Evolutionary conservation across 2,113 vertebrate species (phyloP), one percentile per base, ranked within the genome.

Genomic region (Chrysochloris asiatica): DNA sequence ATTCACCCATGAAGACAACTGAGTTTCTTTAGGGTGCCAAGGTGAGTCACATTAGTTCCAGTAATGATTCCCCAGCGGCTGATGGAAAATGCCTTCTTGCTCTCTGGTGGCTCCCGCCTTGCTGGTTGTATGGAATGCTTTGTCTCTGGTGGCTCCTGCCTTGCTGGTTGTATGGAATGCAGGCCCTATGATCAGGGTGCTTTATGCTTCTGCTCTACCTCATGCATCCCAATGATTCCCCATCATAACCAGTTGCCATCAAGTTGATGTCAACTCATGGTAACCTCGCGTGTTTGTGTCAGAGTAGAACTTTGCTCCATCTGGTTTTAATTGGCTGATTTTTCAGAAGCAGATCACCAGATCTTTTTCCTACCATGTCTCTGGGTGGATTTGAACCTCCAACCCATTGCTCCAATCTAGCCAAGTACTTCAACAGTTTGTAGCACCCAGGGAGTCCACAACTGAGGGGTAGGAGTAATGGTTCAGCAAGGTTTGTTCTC

Each of bases 381-480:
- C 33, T 17, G 33, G 7, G n/a, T n/a, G 63, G 17, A 8, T 16
- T 67, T 67, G 63, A 67, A 33, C n/a, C 63, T 36, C 63, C 14
- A 67, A 30, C 63, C 33, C n/a, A n/a, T n/a, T n/a, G n/a, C n/a
- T n/a, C 63, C 16, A 16, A 36, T 67, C 63, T 33, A n/a, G 11
- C 56, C 26, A 24, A 59, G 56, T 16, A 12, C 12, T 67, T 65
- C 19, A 67, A n/a, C 33, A n/a, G 5, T 67, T 67, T 67, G 63
- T 19, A 14, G 63, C 33, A n/a, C 33, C 14, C 33, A 17, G 63
- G 63, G 16, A n/a, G 33, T 67, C 63, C 3, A 19, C 12, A 21
- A 1, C 8, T 6, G 21, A 6, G 8, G 9, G 5, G 0, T 7
- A 14, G 16, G 47, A 26, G 11, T 11, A n/a, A n/a, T n/a, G n/a